Conservation (phyloP, 2,888 invertebrate species). For the Parascotia fuliginaria region DNA sequence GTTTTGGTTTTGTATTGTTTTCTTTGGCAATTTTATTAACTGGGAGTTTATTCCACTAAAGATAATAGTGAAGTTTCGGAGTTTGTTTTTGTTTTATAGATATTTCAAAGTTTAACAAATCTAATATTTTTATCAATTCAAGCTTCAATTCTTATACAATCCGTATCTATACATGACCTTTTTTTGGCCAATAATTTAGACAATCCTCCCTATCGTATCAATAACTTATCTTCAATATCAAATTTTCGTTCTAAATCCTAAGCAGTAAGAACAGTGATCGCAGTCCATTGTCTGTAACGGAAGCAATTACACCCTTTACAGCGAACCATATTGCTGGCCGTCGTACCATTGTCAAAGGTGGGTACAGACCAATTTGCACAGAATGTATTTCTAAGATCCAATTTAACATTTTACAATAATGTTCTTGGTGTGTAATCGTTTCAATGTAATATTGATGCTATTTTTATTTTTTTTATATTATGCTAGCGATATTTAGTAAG, state of each 20-base stretch:
- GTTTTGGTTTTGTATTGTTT: slow-evolving; percentile 14
- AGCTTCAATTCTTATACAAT: too few relatives aligned
- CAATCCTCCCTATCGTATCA: too few relatives aligned
- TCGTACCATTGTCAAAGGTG: slow-evolving; percentile 53
- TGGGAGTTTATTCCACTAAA: too few relatives aligned
- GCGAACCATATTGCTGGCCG: slow-evolving; percentile 46
- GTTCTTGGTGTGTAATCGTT: slow-evolving; percentile 1
- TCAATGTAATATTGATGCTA: neutral
- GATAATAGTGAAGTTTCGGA: too few relatives aligned
- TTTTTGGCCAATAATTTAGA: too few relatives aligned
- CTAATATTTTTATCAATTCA: too few relatives aligned
- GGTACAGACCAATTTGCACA: slow-evolving; percentile 55
- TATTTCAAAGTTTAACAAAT: too few relatives aligned
- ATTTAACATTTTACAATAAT: slow-evolving; percentile 46
- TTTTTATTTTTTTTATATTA: neutral
- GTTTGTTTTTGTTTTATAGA: too few relatives aligned
- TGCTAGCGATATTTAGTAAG: too few relatives aligned
- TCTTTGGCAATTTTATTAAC: neutral
- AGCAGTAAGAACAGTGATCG: slow-evolving; percentile 42
- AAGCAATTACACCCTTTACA: slow-evolving; percentile 64
- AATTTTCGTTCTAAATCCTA: too few relatives aligned
- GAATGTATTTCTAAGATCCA: slow-evolving; percentile 51
- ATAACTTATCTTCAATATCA: too few relatives aligned
- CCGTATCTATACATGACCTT: too few relatives aligned
- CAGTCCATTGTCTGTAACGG: slow-evolving; percentile 61